These are phyloP conservation scores for Perognathus longimembris DNA, from an alignment of 2,113 vertebrate genomes.

Conservation along the genomic window DNA sequence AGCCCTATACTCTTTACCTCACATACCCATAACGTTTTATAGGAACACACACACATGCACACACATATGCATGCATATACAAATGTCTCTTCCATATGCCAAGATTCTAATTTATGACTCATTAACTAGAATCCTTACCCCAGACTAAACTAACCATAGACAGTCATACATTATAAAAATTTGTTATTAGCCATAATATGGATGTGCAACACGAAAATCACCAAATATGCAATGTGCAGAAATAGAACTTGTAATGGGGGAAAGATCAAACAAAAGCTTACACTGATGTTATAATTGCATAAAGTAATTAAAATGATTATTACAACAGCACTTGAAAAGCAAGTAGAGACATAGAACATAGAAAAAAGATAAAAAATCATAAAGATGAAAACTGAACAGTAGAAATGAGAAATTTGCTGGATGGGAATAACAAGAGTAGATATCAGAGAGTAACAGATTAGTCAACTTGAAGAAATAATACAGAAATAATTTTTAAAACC, in stretches of 20 bases:
- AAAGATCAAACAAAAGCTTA: not conserved
- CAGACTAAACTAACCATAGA: not conserved
- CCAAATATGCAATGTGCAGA: not conserved
- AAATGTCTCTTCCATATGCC: not conserved
- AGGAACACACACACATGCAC: no score
- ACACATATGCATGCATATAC: no score
- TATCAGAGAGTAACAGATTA: not conserved
- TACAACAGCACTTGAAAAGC: not conserved
- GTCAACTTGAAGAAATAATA: not conserved
- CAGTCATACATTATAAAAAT: conserved; percentile 14
- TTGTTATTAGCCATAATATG: not conserved
- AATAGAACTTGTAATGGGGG: not conserved
- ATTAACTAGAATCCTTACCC: not conserved
- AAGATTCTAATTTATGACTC: not conserved
- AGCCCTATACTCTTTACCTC: no score
- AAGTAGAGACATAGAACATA: not conserved
- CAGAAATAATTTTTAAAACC: not conserved
- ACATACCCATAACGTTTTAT: no score
- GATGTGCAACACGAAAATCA: not conserved
- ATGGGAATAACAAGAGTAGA: not conserved
- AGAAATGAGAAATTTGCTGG: not conserved
- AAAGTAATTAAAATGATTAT: not conserved
- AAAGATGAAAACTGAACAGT: not conserved
- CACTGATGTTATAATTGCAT: not conserved
- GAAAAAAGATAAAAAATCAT: not conserved